These are phyloP conservation scores for Microctonus aethiopoides DNA, from an alignment of 2,888 invertebrate species.

Conservation along the genomic window DNA sequence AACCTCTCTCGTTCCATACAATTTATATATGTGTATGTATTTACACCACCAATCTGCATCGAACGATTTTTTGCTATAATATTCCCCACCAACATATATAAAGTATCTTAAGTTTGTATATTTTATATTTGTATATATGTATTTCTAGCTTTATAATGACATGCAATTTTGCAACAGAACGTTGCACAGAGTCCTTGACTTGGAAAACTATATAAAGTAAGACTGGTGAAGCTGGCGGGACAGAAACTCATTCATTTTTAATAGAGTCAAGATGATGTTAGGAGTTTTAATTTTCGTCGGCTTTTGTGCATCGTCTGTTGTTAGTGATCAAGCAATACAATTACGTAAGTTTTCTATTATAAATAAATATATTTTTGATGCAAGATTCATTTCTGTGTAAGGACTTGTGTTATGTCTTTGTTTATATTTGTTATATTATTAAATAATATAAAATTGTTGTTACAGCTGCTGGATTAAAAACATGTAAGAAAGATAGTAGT, in stretches of 20 bases:
- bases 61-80: slow-evolving; percentile 39
- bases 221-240: slow-evolving; percentile 53
- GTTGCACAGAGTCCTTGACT: slow-evolving; percentile 62
- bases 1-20: slow-evolving; percentile 26
- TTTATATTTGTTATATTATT: not conserved
- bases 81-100: slow-evolving; percentile 12
- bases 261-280: slow-evolving; percentile 53
- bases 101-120: slow-evolving; percentile 43
- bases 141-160: slow-evolving; percentile 55
- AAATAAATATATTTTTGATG: too few relatives aligned
- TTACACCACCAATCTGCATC: slow-evolving; percentile 13
- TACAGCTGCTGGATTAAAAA: slow-evolving; percentile 53
- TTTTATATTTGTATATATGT: slow-evolving; percentile 46
- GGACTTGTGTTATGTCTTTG: too few relatives aligned
- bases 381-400: too few relatives aligned
- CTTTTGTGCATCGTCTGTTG: slow-evolving; percentile 44
- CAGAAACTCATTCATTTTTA: slow-evolving; percentile 50
- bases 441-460: not conserved
- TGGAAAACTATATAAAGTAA: slow-evolving; percentile 65
- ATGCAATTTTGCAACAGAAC: slow-evolving; percentile 64
- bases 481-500: slow-evolving; percentile 54
- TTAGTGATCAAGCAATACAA: slow-evolving; percentile 44
- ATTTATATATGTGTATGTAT: too few relatives aligned
- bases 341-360: slow-evolving; percentile 52
- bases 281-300: slow-evolving; percentile 34